phyloP scores from a whole-genome alignment of 2,888 invertebrate species.

The Calliphora vomitoria region DNA sequence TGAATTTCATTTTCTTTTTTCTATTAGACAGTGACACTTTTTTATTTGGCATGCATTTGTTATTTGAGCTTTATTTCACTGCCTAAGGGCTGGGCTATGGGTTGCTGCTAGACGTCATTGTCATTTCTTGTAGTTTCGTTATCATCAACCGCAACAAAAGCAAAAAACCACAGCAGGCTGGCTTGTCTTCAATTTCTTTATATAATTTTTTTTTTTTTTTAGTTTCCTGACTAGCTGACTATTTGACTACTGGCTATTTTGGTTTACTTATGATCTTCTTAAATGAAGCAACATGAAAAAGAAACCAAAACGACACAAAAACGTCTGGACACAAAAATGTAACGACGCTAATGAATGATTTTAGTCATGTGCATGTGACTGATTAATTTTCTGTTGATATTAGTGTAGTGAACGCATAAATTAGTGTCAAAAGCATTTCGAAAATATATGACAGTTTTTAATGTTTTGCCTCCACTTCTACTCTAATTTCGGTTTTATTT shows the following conservation, averaged over 20 bases:
- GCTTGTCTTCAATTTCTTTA: conserved; percentile 40
- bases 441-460: conserved; percentile 71
- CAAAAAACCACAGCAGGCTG: conserved; percentile 40
- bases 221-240: conserved; percentile 34
- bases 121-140: conserved; percentile 78
- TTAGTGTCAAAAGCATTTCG: conserved; percentile 72
- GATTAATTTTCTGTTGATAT: conserved; percentile 74
- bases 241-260: conserved; percentile 58
- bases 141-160: conserved; percentile 61
- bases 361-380: conserved; percentile 69
- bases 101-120: conserved; percentile 76
- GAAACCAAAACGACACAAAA: conserved; percentile 2
- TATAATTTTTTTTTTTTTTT: conserved; percentile 11
- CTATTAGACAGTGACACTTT: conserved; percentile 70
- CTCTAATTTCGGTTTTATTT: conserved; percentile 10
- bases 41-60: conserved; percentile 65
- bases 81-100: conserved; percentile 62
- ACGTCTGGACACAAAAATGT: conserved; percentile 25
- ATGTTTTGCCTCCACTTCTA: conserved; percentile 33
- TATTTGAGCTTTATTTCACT: conserved; percentile 67
- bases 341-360: conserved; percentile 71
- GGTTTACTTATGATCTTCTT: conserved; percentile 45
- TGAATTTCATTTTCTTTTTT: conserved; percentile 57
- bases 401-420: conserved; percentile 67
- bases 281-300: conserved; percentile 22